Conservation (phyloP, 35 echinoderm and acorn worm species). For the Diadema setosum region DNA sequence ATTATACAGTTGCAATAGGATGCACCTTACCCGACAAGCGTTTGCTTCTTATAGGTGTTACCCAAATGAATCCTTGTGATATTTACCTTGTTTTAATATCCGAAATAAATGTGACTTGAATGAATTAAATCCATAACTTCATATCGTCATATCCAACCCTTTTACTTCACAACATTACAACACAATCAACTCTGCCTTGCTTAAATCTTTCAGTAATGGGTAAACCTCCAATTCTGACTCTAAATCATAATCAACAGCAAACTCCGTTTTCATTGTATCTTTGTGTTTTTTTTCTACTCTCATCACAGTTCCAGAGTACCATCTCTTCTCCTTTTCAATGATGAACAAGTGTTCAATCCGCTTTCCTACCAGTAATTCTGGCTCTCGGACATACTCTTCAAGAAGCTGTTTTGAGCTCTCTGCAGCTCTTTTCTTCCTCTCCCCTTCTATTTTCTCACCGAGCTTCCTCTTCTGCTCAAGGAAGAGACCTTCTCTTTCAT, state of each 20-base stretch:
- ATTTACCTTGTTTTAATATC: no score
- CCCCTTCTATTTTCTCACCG: constrained; percentile 8
- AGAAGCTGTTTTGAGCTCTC: neutral
- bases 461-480: no score
- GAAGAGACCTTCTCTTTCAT: neutral
- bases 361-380: constrained; percentile 5
- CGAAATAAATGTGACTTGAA: no score
- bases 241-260: neutral
- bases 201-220: neutral
- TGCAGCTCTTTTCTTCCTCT: constrained; percentile 17
- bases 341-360: neutral
- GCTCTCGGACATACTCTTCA: neutral
- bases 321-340: neutral
- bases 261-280: neutral
- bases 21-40: no score
- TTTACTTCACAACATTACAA: no score
- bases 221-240: neutral
- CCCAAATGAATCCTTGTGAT: no score
- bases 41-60: no score
- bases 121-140: no score
- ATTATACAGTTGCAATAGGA: no score
- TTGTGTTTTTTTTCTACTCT: neutral
- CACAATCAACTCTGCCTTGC: neutral
- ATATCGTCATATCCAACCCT: no score
- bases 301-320: neutral